Base-by-base conservation (phyloP, 2,888 invertebrate species). In the Volucella bombylans region DNA sequence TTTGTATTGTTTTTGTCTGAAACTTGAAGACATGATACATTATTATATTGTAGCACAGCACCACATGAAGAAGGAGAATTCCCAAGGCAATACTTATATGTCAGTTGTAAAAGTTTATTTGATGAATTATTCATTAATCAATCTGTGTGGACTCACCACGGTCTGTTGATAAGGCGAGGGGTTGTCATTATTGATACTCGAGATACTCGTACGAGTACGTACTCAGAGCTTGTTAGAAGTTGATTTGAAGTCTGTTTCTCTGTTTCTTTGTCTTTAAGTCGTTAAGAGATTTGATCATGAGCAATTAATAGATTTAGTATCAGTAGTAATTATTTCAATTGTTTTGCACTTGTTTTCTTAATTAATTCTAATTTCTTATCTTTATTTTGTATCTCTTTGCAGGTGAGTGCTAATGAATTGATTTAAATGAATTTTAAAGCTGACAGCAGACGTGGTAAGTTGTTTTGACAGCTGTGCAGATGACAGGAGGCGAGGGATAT, bases 111-210 rank as follows among this genome's bases (percentile, higher is more conserved):
- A 76, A 62, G 64, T 67, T 72, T 77, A 77, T 64, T 59, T 57
- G 62, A 81, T 85, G 85, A 85, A 85, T 85, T 59, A 85, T 85
- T 85, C 81, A 85, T 81, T 72, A 72, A 76, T 76, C 55, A 68
- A 68, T 81, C 62, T 54, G 49, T 41, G 31, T 31, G 31, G 31
- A 31, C 31, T 31, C 31, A 39, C 45, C 31, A 39, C 45, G 11
- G 65, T 11, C 31, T 31, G 23, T 31, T 45, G 78, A 83, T 80
- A 74, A 71, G 6, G 50, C 61, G 52, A 82, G 79, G 74, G 80
- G 80, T 79, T 79, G 79, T 79, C 76, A 65, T 61, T 65, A 71
- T 77, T 68, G 69, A 67, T 65, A 54, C 61, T 23, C 18, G 18
- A 23, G 18, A 23, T 23, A 23, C 18, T 23, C 18, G 18, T 2